Base-by-base conservation (phyloP, 2,113 vertebrate genomes). In the Zapornia atra region DNA sequence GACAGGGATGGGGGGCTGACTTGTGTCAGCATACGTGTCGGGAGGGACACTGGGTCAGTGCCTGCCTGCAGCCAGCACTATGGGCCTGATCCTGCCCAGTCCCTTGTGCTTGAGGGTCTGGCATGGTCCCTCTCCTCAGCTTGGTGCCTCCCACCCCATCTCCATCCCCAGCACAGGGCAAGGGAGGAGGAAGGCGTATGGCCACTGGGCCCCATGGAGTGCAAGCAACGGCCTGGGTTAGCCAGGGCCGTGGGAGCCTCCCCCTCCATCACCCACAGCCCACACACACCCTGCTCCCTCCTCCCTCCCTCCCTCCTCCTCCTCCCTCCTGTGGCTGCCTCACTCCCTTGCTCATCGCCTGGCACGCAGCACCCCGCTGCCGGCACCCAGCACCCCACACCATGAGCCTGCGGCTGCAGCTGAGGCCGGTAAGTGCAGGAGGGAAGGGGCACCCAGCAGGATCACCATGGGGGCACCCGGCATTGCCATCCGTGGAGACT, bases 321-420 rank as follows among this genome's bases (percentile, higher is more conserved):
- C 72, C 33, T 77, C 51, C 59, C 76, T 63, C 66, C 48, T 6
- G 6, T 20, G 1, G 12, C 46, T 46, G 57, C 59, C 8, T 82
- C 25, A 9, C 82, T 88, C 64, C 63, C 86, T 78, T 8, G 0
- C 86, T 91, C 11, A 1, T 61, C 11, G 13, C 53, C 57, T 25
- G 3, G 77, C 79, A 68, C 44, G 95, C 88, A 80, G 69, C 91
- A 88, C 79, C 87, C 77, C 31, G 9, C 56, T 72, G 60, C 63
- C 64, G 7, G 28, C 42, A 56, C 34, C 56, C 75, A 20, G 54
- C 70, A 51, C 83, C 75, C 70, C 6, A 3, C 68, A 73, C 89
- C 94, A 98, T 98, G 98, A 99, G 98, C 97, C 94, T 98, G 95
- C 90, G 84, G 94, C 96, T 97, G 76, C 97, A 96, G 97, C 98